Conservation (phyloP, 2,113 vertebrate species). For the Lichenostomus cassidix region DNA sequence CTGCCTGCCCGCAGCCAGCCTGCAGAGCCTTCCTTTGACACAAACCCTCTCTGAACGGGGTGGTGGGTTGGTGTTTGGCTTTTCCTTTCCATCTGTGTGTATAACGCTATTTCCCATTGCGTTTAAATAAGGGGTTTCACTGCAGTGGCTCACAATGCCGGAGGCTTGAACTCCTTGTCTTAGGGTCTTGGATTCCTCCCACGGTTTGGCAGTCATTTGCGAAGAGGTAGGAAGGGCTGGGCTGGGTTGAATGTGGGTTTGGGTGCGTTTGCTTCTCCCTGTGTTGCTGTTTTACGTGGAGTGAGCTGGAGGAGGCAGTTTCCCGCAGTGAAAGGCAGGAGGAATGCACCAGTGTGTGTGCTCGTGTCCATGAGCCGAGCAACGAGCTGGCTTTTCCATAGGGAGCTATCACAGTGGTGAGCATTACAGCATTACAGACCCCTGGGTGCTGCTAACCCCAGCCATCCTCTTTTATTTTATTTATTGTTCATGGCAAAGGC, state of each 20-base stretch:
- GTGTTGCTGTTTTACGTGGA: neutral
- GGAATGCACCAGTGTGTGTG: neutral
- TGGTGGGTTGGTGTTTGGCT: neutral
- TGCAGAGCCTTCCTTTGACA: constrained; percentile 19
- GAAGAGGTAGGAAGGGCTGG: neutral
- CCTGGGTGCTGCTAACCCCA: neutral
- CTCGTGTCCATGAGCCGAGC: accelerated
- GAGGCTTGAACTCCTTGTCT: neutral
- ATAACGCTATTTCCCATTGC: neutral
- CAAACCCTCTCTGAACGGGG: neutral
- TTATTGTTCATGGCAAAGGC: constrained; percentile 9
- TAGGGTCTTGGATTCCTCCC: constrained; percentile 3
- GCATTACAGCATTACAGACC: neutral
- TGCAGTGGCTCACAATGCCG: neutral
- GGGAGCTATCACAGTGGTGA: neutral
- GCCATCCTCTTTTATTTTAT: neutral
- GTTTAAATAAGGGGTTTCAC: neutral
- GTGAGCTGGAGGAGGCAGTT: neutral
- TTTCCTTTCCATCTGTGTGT: neutral
- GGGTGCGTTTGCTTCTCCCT: neutral
- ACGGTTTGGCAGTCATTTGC: neutral
- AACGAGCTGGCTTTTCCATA: neutral
- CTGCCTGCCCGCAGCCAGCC: constrained; percentile 51
- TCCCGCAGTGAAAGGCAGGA: neutral
- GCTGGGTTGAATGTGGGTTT: neutral